Conservation (phyloP, 2,888 invertebrate genomes). For the Eristalinus sepulchralis region DNA sequence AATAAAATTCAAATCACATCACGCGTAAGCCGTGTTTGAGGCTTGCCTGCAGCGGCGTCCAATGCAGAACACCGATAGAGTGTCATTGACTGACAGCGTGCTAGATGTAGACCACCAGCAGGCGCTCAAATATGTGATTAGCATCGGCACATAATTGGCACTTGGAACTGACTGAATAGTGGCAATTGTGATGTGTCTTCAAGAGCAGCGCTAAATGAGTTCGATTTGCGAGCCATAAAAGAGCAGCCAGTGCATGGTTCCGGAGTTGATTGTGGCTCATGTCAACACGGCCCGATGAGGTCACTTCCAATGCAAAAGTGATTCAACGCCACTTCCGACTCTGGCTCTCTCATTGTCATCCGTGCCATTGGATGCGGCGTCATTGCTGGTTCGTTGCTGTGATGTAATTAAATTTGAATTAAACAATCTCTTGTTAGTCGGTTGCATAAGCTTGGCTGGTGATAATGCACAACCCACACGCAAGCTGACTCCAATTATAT, state of each 20-base stretch:
- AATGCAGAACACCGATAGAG: conserved; percentile 50
- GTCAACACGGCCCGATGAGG: not conserved
- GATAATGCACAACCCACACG: not conserved
- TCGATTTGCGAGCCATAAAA: not conserved
- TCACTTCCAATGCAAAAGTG: not conserved
- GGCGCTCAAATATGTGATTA: not conserved
- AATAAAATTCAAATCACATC: conserved; percentile 63
- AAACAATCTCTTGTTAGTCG: conserved; percentile 2
- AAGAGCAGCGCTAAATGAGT: not conserved
- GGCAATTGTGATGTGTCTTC: not conserved
- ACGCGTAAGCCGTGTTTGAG: conserved; percentile 15
- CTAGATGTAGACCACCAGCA: not conserved
- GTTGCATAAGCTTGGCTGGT: conserved; percentile 12
- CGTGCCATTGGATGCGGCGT: not conserved
- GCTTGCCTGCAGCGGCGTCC: conserved; percentile 9
- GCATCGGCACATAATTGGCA: not conserved
- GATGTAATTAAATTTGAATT: conserved; percentile 22
- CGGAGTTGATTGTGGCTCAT: not conserved
- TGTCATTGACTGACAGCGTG: conserved; percentile 4
- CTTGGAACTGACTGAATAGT: not conserved
- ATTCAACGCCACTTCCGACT: not conserved
- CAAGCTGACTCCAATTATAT: not conserved
- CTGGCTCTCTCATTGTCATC: not conserved
- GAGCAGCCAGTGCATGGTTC: not conserved
- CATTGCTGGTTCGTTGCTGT: not conserved